Evolutionary conservation across 2,113 vertebrate species (phyloP).

Genomic region (Chitala chitala): DNA sequence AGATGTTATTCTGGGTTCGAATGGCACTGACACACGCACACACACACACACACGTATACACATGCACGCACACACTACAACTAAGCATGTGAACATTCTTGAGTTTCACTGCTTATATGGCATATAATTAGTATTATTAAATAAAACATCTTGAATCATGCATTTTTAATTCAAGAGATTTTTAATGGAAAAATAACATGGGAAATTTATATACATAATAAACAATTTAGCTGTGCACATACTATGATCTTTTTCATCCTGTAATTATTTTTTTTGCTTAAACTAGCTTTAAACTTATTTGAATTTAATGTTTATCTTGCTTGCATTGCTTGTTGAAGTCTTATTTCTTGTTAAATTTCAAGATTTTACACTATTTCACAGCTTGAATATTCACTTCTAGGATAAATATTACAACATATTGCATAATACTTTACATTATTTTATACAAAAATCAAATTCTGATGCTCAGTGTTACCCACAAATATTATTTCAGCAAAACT

Average conservation of each 20-base stretch:
- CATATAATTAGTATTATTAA: neutral
- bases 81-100: too few species aligned
- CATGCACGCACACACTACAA: neutral
- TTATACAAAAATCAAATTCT: neutral
- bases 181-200: neutral
- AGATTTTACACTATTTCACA: neutral
- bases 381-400: neutral
- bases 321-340: too few species aligned
- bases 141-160: neutral
- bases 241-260: neutral
- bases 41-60: neutral
- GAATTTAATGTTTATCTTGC: too few species aligned
- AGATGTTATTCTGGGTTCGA: neutral
- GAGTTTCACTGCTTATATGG: neutral
- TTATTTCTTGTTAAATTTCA: too few species aligned
- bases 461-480: too few species aligned
- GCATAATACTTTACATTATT: neutral
- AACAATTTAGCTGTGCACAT: neutral
- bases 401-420: neutral
- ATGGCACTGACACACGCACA: neutral
- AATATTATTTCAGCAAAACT: too few species aligned
- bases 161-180: neutral
- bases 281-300: too few species aligned
- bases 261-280: too few species aligned
- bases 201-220: neutral